Evolutionary conservation across 2,797 vertebrate species (phyloP), one percentile per base, ranked within the genome.

Genomic region (Tolypeutes matacus): DNA sequence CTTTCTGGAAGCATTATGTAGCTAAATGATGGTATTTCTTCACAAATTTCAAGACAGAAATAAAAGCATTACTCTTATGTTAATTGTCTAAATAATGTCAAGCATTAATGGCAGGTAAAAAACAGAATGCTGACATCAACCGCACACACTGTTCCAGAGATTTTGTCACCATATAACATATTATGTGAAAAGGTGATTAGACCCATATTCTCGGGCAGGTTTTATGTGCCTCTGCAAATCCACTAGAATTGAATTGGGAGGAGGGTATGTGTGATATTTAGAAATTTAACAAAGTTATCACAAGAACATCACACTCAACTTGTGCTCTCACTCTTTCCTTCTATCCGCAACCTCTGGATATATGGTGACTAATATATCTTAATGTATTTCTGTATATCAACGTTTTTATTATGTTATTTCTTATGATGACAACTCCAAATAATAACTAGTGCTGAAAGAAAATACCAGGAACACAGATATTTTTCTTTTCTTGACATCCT

Each of bases 371-470:
- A 95, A 91, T 80, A 86, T 18, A 91, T 58, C 86, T 95, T 85
- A 96, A 96, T 89, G 39, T 46, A 88, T 85, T 95, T 89, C 91
- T 82, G 56, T 82, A 62, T 93, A 95, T 85, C 95, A 95, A 58
- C 91, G 94, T 85, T 95, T 97, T 88, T 96, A 90, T 89, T 86
- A 88, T 58, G 39, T 92, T 94, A 84, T 95, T 95, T 96, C 87
- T 95, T 93, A 85, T 39, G 80, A 87, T 49, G 85, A 96, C 91
- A 97, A 86, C 51, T 93, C 31, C 64, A 87, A 90, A 93, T 94
- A 95, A 95, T 70, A 96, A 93, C 75, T 56, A 78, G 49, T 62
- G 42, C 34, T 86, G 72, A 90, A 93, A 91, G 69, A 93, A 97
- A 96, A 88, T 39, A 76, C 9, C 70, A 92, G 73, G 86, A 76